A percentile compares a stretch with the other conserved stretches of the same genome.
phyloP scores from a whole-genome alignment of 2,113 vertebrate genomes.

The Desmodus rotundus region DNA sequence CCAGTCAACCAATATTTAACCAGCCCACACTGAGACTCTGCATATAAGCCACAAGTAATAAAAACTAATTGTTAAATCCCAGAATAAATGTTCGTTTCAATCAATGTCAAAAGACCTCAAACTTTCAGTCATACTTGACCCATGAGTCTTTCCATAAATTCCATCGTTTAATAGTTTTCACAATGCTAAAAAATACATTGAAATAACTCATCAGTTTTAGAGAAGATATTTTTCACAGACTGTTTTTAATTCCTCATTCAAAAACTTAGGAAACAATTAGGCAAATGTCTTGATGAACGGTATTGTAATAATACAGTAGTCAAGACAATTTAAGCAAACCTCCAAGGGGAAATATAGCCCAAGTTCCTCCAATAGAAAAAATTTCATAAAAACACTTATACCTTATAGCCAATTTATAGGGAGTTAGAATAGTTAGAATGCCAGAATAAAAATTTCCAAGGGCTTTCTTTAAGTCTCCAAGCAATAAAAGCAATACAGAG shows the following conservation, averaged over 20 bases:
- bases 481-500: constrained; percentile 33
- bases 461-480: constrained; percentile 35
- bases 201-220: background rate
- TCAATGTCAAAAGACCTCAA: background rate
- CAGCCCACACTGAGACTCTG: background rate
- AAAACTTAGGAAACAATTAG: background rate
- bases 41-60: background rate
- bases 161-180: background rate
- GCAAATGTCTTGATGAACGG: background rate
- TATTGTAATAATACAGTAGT: background rate
- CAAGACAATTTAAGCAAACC: background rate
- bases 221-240: background rate
- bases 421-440: background rate
- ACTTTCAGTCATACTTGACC: background rate
- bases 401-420: constrained; percentile 7
- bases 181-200: background rate
- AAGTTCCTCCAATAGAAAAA: constrained; percentile 9
- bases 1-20: background rate
- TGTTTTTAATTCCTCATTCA: constrained; percentile 21
- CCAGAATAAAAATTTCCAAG: constrained; percentile 12
- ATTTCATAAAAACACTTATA: constrained; percentile 14
- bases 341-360: background rate
- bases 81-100: background rate
- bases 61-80: background rate
- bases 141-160: background rate